Base-by-base conservation (phyloP, 2,888 invertebrate species). In the Aethes cnicana region DNA sequence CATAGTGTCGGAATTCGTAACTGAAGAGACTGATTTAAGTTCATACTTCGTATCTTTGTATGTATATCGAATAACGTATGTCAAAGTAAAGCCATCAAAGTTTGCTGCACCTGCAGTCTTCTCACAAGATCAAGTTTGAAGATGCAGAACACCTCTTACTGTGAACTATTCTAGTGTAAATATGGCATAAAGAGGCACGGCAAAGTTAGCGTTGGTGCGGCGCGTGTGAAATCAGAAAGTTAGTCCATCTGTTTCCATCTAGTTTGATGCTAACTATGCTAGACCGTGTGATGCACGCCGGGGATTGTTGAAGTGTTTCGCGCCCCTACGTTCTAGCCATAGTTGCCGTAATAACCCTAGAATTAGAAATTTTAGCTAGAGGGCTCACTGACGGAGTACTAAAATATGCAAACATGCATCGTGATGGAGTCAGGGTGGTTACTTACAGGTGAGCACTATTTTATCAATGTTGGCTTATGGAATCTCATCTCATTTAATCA, bases 251-350 rank as follows among this genome's bases (percentile, higher is more conserved):
- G 74, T 64, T 63, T 53, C 61, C 59, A 53, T 57, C 62, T 32
- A 63, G 60, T 61, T 60, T 62, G 58, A 68, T 64, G 63, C 68
- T 59, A 74, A 77, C 75, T 72, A 74, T 70, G 69, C 54, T 57
- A 53, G 55, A 43, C 47, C 54, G 17, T 36, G 30, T 41, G 36
- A 44, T 39, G 41, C n/a, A 53, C 54, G 47, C 48, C 55, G 39
- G 37, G 56, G 57, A 63, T 64, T 65, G 63, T 70, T 69, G 54
- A 46, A 62, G 49, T 55, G 57, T 59, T 54, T 56, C 46, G 8
- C 48, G 21, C 35, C 35, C 36, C 33, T 39, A 16, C 33, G 12
- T 30, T 23, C 23, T 11, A 17, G 12, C 39, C 35, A 46, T 47
- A 47, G 39, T 42, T 49, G 12, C 35, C 14, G 33, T 47, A 47